Conservation (phyloP, 2,113 vertebrate genomes). For the Takifugu bimaculatus region DNA sequence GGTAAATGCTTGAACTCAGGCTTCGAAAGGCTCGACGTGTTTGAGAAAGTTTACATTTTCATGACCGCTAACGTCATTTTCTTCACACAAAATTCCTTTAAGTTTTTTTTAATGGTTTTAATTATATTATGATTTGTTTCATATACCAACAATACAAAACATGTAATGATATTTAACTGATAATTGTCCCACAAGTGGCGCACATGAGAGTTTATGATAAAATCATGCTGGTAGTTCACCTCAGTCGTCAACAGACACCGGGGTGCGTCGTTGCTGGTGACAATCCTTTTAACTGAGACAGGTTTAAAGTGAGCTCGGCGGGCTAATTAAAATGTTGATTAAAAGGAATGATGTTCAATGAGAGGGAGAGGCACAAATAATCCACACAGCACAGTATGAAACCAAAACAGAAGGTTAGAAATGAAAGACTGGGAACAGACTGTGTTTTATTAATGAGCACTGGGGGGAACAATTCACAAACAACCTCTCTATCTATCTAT, state of each 20-base stretch:
- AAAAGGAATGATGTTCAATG: slow-evolving; percentile 24
- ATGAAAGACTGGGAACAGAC: slow-evolving; percentile 5
- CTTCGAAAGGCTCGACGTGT: no score
- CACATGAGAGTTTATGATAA: slow-evolving; percentile 1
- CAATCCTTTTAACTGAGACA: neutral
- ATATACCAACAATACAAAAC: no score
- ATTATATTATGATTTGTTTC: no score
- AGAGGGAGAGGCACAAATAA: slow-evolving; percentile 16
- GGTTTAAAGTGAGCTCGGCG: slow-evolving; percentile 16
- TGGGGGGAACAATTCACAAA: no score
- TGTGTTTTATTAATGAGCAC: slow-evolving; percentile 9
- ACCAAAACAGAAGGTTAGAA: slow-evolving; percentile 6
- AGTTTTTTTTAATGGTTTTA: no score
- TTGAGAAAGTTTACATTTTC: no score
- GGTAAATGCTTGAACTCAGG: no score
- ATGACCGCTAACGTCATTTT: no score
- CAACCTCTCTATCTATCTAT: neutral
- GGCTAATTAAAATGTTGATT: slow-evolving; percentile 30
- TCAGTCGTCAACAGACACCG: slow-evolving; percentile 21
- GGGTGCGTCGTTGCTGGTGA: neutral
- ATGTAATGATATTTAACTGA: neutral
- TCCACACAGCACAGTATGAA: neutral
- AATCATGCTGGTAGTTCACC: neutral
- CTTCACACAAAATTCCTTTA: no score
- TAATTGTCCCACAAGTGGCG: neutral